Evolutionary conservation across 2,888 invertebrate species (phyloP).

Genomic region (Drosophila heteroneura): DNA sequence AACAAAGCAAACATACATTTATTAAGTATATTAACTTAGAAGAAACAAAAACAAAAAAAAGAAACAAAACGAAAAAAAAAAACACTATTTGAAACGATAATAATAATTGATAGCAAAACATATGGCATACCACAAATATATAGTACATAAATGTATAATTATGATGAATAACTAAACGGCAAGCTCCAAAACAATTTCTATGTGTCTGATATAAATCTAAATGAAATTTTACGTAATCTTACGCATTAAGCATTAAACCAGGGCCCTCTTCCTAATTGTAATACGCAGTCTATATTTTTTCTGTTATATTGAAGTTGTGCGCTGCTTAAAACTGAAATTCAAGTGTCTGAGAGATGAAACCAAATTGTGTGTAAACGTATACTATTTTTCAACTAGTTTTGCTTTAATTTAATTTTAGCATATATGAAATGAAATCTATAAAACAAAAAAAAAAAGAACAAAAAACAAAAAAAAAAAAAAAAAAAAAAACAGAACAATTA

Average conservation of each 20-base stretch:
- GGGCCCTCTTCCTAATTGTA: constrained; percentile 54
- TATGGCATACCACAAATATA: constrained; percentile 46
- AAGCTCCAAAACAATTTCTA: constrained; percentile 51
- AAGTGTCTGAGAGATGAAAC: constrained; percentile 77
- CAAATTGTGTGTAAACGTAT: constrained; percentile 80
- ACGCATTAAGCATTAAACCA: constrained; percentile 44
- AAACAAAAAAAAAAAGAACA: constrained; percentile 16
- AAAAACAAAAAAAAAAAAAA: constrained; percentile 18
- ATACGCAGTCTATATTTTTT: constrained; percentile 46
- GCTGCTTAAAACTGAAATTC: constrained; percentile 71
- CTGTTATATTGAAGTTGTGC: constrained; percentile 61
- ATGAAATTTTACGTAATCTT: constrained; percentile 50
- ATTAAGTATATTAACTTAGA: constrained; percentile 67
- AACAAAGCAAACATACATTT: constrained; percentile 51
- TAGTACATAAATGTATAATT: constrained; percentile 49
- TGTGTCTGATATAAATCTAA: constrained; percentile 55
- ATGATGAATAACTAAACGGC: constrained; percentile 44
- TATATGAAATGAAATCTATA: constrained; percentile 54
- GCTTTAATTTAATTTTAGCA: constrained; percentile 75
- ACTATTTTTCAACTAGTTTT: constrained; percentile 79
- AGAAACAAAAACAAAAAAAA: constrained; percentile 41
- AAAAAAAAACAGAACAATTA: constrained; percentile 41
- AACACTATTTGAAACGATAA: constrained; percentile 76
- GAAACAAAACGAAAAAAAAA: constrained; percentile 49
- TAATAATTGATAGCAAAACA: constrained; percentile 68